Base-by-base conservation (phyloP, 2,797 vertebrate species). In the Rhyacichthys aspro region DNA sequence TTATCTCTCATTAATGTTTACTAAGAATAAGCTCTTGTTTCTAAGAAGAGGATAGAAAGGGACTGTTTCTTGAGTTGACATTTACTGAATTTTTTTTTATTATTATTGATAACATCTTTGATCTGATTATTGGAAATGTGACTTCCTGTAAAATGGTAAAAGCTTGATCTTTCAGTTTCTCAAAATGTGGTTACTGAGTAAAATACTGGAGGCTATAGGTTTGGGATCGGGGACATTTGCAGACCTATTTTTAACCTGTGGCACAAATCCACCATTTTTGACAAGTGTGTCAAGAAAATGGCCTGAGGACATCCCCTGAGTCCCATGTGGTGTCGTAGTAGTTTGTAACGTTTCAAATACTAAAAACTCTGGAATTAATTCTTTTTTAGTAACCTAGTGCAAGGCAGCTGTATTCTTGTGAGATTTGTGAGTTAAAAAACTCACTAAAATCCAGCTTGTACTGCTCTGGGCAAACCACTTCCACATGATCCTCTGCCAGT, bases 271-370 rank as follows among this genome's bases (percentile, higher is more conserved):
- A 76, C 61, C 16, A 63, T 48, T 59, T 63, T 45, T 57, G 19
- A 64, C 19, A 76, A 80, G 65, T 74, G 43, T 76, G 79, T 75
- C 68, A 75, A 42, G 71, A 69, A 63, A 76, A 50, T 9, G 16
- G 59, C 59, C 59, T 54, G 8, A 8, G 59, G 68, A 44, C 57
- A 78, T 23, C 34, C 34, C 55, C 58, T 10, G 0, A 23, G 60
- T 60, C 63, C 57, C 11, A 67, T 23, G 19, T 2, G 19, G 19
- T 18, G 47, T n/a, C 5, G 47, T 49, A 34, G 32, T 36, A 17
- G 47, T 49, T 49, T 49, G 10, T 37, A 37, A n/a, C n/a, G n/a
- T 28, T 28, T 52, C 33, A 52, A 14, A 52, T 38, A 9, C 14
- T 8, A 18, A 32, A 52, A 50, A 50, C 8, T 8, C 3, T 1